Conservation (phyloP, 2,113 vertebrate species). For the Apus apus region DNA sequence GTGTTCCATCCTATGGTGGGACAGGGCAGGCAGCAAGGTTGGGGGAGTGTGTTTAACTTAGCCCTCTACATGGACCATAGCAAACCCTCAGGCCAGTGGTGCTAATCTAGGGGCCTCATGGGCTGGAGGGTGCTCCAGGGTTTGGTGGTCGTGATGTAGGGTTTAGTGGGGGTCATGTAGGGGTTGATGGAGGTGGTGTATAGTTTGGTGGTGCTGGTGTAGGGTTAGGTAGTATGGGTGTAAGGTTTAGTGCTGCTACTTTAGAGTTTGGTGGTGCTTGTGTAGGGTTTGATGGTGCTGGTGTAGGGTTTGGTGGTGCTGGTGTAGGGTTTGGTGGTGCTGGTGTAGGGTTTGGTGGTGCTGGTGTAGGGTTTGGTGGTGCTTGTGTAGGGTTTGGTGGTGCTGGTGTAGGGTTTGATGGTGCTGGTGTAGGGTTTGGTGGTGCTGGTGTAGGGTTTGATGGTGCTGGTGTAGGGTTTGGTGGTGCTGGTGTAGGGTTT, state of each 20-base stretch:
- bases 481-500: neutral
- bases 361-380: neutral
- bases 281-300: accelerated
- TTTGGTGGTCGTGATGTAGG: neutral
- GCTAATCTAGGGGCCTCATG: neutral
- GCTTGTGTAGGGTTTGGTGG: neutral
- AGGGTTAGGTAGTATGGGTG: neutral
- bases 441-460: neutral
- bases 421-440: neutral
- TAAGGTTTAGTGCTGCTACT: too few species aligned
- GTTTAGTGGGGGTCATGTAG: too few species aligned
- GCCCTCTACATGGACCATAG: accelerated
- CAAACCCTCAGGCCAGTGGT: neutral
- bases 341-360: neutral
- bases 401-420: neutral
- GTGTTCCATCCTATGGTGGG: neutral
- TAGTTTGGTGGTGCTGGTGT: too few species aligned
- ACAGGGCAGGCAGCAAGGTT: neutral
- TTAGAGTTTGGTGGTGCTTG: neutral
- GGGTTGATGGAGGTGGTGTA: neutral
- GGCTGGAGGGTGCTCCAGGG: neutral
- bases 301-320: accelerated
- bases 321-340: too few species aligned
- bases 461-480: neutral
- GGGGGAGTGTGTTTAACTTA: neutral